A percentile compares a stretch with the other conserved stretches of the same genome.
Evolutionary conservation across 2,888 invertebrate genomes (phyloP).

Genomic region (Athalia cordata): DNA sequence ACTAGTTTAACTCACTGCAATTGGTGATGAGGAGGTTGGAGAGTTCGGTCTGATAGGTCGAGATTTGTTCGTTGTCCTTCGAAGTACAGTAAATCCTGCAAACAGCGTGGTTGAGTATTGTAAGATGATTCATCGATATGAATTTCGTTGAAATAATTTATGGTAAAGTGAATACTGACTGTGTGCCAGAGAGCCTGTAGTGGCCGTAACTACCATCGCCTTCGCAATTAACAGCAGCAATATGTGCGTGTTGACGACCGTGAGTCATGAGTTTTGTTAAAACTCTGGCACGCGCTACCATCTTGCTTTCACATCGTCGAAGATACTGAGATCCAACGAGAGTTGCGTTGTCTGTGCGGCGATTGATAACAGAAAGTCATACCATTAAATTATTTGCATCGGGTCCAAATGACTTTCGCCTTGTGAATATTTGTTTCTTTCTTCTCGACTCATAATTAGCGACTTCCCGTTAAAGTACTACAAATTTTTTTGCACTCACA

Average conservation of each 20-base stretch:
- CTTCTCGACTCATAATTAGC: too few relatives aligned
- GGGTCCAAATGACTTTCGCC: too few relatives aligned
- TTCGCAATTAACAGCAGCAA: constrained; percentile 77
- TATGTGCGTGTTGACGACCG: constrained; percentile 77
- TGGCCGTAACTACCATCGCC: constrained; percentile 81
- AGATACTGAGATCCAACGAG: constrained; percentile 77
- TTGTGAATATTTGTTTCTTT: too few relatives aligned
- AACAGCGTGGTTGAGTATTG: constrained; percentile 52
- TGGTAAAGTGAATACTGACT: constrained; percentile 72
- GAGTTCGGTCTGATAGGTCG: constrained; percentile 74
- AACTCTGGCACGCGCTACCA: constrained; percentile 76
- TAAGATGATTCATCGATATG: too few relatives aligned
- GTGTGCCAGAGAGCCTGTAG: constrained; percentile 75
- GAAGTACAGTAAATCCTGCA: constrained; percentile 79
- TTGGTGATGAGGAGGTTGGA: constrained; percentile 69
- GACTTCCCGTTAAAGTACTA: too few relatives aligned
- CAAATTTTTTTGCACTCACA: constrained; percentile 74
- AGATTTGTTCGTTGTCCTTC: constrained; percentile 77
- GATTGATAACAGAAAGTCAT: not conserved
- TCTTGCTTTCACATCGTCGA: constrained; percentile 81
- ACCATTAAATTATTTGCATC: not conserved
- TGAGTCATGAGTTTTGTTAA: constrained; percentile 77
- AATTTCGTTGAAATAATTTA: too few relatives aligned
- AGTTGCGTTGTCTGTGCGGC: constrained; percentile 20
- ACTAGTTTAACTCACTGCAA: constrained; percentile 77